Evolutionary conservation across 2,797 vertebrate genomes (phyloP).

Genomic region (Peromyscus attwateri): DNA sequence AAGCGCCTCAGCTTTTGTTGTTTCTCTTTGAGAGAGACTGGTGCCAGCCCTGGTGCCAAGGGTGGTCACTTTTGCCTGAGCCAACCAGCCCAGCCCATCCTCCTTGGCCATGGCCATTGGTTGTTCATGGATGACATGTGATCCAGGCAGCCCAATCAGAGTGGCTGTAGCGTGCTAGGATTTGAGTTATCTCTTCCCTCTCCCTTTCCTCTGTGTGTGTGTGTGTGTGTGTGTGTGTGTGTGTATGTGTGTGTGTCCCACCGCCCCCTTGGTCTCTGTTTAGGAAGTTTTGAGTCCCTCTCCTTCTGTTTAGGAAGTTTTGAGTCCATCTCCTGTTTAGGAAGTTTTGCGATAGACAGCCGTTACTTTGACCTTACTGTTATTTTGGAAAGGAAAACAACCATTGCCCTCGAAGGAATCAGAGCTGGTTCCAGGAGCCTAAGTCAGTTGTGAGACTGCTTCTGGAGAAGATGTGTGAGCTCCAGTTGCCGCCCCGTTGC

Average conservation of each 20-base stretch:
- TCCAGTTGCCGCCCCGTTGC: not conserved
- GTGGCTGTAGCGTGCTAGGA: not conserved
- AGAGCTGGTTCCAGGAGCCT: not conserved
- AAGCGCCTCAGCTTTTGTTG: not conserved
- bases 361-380: not conserved
- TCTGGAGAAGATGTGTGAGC: not conserved
- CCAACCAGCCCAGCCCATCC: not conserved
- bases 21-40: not conserved
- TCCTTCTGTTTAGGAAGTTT: not conserved
- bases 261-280: not conserved
- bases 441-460: not conserved
- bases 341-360: not conserved
- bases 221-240: no score
- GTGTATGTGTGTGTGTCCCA: no score
- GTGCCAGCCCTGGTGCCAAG: not conserved
- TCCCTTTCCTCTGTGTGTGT: not conserved
- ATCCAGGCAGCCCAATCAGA: not conserved
- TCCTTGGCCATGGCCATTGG: not conserved
- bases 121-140: not conserved
- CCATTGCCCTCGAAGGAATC: not conserved
- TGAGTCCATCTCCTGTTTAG: not conserved
- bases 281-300: not conserved
- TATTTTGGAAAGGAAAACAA: constrained; percentile 18
- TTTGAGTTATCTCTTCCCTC: not conserved
- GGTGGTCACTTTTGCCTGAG: not conserved